These are phyloP conservation scores for Drosophila lacicola DNA, from an alignment of 2,888 invertebrate genomes.

Conservation along the genomic window DNA sequence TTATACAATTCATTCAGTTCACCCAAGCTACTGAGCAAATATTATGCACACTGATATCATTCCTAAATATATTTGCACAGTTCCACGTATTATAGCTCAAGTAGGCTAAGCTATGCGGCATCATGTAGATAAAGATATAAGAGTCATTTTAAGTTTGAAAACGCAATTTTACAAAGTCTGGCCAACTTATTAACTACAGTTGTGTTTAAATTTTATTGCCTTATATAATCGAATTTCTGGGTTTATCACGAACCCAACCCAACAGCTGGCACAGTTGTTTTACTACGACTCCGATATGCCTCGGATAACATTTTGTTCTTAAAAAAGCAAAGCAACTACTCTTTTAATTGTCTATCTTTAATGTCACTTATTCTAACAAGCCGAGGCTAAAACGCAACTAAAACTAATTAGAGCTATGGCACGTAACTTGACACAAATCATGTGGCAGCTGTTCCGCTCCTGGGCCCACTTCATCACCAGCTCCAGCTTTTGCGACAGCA, in stretches of 20 bases:
- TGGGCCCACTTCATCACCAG: conserved; percentile 3
- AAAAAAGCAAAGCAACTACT: neutral
- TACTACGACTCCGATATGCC: neutral
- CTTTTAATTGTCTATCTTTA: conserved; percentile 21
- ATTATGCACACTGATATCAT: neutral
- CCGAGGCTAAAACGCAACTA: conserved; percentile 21
- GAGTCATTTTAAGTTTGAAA: neutral
- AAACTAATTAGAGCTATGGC: conserved; percentile 63
- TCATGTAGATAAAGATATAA: conserved; percentile 13
- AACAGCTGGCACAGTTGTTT: too few relatives aligned
- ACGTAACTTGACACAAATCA: conserved; percentile 65
- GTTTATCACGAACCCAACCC: too few relatives aligned
- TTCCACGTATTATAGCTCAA: neutral
- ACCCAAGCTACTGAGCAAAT: neutral
- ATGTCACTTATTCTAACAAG: conserved; percentile 25
- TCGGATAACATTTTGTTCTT: neutral
- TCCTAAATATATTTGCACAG: conserved; percentile 25
- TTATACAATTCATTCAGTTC: neutral
- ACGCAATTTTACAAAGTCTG: neutral
- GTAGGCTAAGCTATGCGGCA: neutral
- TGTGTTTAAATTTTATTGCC: too few relatives aligned
- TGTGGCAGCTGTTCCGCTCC: conserved; percentile 55
- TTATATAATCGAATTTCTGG: too few relatives aligned
- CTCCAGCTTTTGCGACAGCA: neutral
- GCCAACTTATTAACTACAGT: too few relatives aligned